phyloP scores from a whole-genome alignment of 2,113 vertebrate genomes.

The Oryzias woworae region DNA sequence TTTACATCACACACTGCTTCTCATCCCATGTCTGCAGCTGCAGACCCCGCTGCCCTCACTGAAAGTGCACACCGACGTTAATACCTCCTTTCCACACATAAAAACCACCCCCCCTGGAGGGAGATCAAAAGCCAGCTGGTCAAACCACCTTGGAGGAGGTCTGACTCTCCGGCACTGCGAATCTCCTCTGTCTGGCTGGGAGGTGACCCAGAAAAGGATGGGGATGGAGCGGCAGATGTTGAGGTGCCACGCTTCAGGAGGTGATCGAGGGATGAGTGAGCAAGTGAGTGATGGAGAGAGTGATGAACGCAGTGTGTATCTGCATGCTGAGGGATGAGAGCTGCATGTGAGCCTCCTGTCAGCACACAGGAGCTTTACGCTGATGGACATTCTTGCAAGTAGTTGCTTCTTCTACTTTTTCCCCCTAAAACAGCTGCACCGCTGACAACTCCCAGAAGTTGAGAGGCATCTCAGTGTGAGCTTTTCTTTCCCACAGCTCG shows the following conservation, averaged over 20 bases:
- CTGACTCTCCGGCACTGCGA: conserved; percentile 19
- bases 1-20: neutral
- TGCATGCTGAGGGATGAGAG: conserved; percentile 40
- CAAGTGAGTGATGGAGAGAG: conserved; percentile 43
- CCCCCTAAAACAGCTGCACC: conserved; percentile 17
- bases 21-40: conserved; percentile 21
- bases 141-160: conserved; percentile 38
- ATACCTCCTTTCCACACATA: neutral
- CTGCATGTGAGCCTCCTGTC: conserved; percentile 47
- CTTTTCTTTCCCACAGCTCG: conserved; percentile 51
- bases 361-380: conserved; percentile 46
- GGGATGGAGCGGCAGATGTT: conserved; percentile 62
- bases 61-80: conserved; percentile 1
- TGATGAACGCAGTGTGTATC: conserved; percentile 26
- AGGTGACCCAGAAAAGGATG: conserved; percentile 54
- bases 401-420: conserved; percentile 4
- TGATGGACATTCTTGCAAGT: conserved; percentile 15
- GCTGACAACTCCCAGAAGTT: conserved; percentile 46
- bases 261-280: conserved; percentile 16
- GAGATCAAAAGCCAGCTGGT: conserved; percentile 43
- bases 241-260: conserved; percentile 45
- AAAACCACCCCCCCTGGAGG: neutral
- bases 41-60: conserved; percentile 7
- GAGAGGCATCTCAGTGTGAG: conserved; percentile 49
- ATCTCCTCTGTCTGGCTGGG: conserved; percentile 37